Evolutionary conservation across 2,113 vertebrate genomes (phyloP).

Genomic region (Typhlomys cinereus): DNA sequence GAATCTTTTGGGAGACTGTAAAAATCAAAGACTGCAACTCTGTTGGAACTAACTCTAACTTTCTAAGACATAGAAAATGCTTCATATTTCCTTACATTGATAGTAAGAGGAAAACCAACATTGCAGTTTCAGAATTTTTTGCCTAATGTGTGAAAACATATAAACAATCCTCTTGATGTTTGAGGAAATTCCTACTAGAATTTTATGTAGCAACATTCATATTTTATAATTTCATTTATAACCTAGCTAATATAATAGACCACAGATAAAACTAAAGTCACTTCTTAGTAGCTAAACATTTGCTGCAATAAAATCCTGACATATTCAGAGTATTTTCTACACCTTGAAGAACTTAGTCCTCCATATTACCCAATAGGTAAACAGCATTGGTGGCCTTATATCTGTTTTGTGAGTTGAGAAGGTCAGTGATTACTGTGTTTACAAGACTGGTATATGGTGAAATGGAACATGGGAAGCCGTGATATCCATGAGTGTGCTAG

Average conservation of each 20-base stretch:
- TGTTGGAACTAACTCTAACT: neutral
- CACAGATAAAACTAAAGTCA: neutral
- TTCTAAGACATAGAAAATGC: slow-evolving; percentile 10
- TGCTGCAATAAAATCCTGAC: neutral
- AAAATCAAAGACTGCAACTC: neutral
- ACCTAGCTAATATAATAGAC: neutral
- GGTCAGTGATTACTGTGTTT: neutral
- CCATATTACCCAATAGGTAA: neutral
- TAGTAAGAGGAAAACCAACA: neutral
- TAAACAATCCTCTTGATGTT: slow-evolving; percentile 1
- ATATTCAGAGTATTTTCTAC: neutral
- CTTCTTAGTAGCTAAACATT: neutral
- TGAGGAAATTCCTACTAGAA: slow-evolving; percentile 11
- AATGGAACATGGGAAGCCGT: neutral
- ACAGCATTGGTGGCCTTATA: neutral
- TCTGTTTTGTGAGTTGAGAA: neutral
- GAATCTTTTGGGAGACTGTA: neutral
- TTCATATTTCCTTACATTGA: neutral
- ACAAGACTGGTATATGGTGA: neutral
- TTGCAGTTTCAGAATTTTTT: neutral
- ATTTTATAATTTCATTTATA: neutral
- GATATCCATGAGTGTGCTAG: neutral
- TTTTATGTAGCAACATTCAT: neutral
- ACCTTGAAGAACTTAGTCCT: neutral
- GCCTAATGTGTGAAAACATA: neutral